Conservation (phyloP, 2,113 vertebrate genomes). For the Prolemur simus region DNA sequence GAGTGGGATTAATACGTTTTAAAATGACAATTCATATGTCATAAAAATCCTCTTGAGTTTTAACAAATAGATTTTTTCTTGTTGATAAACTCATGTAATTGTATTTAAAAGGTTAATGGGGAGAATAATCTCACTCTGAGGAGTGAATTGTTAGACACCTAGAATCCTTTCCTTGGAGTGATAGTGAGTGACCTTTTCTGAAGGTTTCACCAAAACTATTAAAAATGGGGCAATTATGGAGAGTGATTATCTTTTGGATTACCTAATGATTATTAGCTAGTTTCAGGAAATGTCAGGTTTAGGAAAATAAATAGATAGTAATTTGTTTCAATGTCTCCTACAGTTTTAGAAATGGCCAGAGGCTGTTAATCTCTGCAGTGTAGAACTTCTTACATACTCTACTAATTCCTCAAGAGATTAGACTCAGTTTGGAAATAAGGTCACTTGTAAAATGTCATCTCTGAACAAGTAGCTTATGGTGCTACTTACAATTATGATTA, state of each 20-base stretch:
- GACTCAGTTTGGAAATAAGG: slow-evolving; percentile 1
- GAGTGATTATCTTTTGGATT: slow-evolving; percentile 71
- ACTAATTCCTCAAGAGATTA: slow-evolving; percentile 16
- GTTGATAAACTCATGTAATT: slow-evolving; percentile 78
- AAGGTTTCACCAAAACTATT: slow-evolving; percentile 71
- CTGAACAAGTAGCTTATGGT: not conserved
- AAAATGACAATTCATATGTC: slow-evolving; percentile 71
- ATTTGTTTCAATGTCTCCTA: not conserved
- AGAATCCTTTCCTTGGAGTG: slow-evolving; percentile 50
- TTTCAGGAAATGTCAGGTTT: slow-evolving; percentile 42
- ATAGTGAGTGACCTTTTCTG: slow-evolving; percentile 76
- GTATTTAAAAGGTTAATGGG: slow-evolving; percentile 80
- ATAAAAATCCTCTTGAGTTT: slow-evolving; percentile 67
- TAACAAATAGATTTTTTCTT: slow-evolving; percentile 72
- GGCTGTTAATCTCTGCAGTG: not conserved
- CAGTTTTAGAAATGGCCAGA: slow-evolving; percentile 11
- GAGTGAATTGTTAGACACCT: slow-evolving; percentile 53
- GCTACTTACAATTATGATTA: not conserved
- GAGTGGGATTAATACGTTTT: slow-evolving; percentile 45
- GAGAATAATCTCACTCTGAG: slow-evolving; percentile 68
- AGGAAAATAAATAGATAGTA: slow-evolving; percentile 31
- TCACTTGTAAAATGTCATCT: slow-evolving; percentile 15
- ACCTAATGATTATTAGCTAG: slow-evolving; percentile 54
- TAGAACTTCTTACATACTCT: not conserved
- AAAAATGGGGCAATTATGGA: slow-evolving; percentile 73